Evolutionary conservation across 2,888 invertebrate species (phyloP), one percentile per base, ranked within the genome.

Genomic region (Seira ritae): DNA sequence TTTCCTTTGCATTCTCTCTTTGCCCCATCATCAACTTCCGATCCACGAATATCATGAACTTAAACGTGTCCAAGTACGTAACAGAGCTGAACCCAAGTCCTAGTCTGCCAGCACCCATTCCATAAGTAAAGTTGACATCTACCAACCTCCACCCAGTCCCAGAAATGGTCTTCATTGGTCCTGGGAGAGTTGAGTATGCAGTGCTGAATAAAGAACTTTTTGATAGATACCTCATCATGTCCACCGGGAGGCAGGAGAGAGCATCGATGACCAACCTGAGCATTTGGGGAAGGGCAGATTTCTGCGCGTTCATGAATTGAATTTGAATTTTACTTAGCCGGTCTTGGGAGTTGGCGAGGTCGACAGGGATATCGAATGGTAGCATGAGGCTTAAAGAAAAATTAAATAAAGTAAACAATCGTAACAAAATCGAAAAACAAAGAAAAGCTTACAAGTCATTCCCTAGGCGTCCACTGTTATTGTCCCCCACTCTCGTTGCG

Each of bases 81-180:
- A 80, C 67, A 1, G 72, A 67, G 22, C 68, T 80, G 37, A 80
- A 73, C 1, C 73, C 23, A 6, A 73, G 24, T 1, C 80, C 80
- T 1, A 72, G 22, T 20, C 73, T 80, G 0, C 67, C 72, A 4
- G 73, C 73, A 3, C 73, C 73, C 4, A 73, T 80, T 1, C 80
- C 80, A 62, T 80, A 80, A 2, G 80, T 68, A 19, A 73, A 80
- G 22, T 60, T 73, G 8, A 73, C 60, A 19, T 80, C 73, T 0
- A 31, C 23, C 17, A 80, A 19, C 17, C 10, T 10, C n/a, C 17
- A 17, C 15, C 70, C 62, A 20, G 46, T 17, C 8, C n/a, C 2
- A 4, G 0, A 19, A 55, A 68, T 55, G 0, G 19, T 0, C 60
- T 68, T 19, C 10, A n/a, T 42, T 1, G 80, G 80, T 4, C 80